phyloP scores from a whole-genome alignment of 2,113 vertebrate species.

The Nestor notabilis region DNA sequence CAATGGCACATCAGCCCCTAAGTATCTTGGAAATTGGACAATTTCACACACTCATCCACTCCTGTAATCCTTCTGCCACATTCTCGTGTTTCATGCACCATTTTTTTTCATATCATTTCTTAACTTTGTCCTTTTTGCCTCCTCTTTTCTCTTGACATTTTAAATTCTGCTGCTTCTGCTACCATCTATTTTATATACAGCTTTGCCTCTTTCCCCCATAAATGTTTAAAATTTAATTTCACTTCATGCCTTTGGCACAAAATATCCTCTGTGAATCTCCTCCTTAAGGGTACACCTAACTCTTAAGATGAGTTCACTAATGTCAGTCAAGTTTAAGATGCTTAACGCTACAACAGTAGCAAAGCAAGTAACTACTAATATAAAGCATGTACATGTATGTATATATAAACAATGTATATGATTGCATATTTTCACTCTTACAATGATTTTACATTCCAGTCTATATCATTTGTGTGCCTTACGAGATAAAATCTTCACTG shows the following conservation, averaged over 20 bases:
- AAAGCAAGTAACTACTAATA: background rate
- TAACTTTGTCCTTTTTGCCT: background rate
- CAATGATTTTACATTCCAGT: background rate
- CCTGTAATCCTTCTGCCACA: background rate
- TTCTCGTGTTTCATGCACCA: background rate
- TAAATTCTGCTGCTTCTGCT: background rate
- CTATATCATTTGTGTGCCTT: background rate
- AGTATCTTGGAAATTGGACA: constrained; percentile 16
- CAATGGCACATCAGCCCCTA: background rate
- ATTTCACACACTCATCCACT: constrained; percentile 16
- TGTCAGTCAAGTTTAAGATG: background rate
- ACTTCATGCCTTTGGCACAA: background rate
- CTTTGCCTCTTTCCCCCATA: background rate
- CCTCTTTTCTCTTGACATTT: background rate
- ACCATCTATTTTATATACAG: background rate
- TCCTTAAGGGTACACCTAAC: background rate
- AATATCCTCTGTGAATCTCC: background rate
- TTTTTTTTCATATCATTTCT: background rate
- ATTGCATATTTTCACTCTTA: background rate
- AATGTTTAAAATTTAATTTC: background rate
- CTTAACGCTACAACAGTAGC: background rate
- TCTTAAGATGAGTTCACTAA: background rate
- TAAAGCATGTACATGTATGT: background rate
- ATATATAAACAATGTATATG: background rate
- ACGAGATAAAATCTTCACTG: background rate